phyloP scores from a whole-genome alignment of 2,888 invertebrate genomes.

The Melinopterus prodromus region DNA sequence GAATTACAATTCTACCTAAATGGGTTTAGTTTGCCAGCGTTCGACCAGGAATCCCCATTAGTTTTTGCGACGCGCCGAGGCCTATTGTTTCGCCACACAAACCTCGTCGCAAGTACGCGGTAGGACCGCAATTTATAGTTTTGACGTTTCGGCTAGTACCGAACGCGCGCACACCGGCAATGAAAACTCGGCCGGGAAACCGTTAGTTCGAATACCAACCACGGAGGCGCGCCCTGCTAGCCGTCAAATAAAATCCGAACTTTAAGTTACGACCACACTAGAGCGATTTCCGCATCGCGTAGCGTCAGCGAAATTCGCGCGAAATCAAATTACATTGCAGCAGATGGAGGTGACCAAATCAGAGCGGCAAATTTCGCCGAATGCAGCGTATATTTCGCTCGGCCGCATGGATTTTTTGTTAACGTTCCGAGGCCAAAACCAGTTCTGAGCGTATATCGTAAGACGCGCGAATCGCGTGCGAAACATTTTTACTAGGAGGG shows the following conservation, averaged over 20 bases:
- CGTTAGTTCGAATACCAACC: not conserved
- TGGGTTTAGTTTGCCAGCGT: not conserved
- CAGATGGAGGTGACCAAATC: too few relatives aligned
- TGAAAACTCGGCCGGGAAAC: not conserved
- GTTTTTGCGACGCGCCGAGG: not conserved
- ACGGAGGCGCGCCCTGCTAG: not conserved
- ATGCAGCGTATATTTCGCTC: too few relatives aligned
- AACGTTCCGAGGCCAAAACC: too few relatives aligned
- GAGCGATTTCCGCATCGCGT: too few relatives aligned
- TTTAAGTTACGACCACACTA: not conserved
- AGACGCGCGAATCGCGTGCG: too few relatives aligned
- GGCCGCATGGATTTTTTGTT: too few relatives aligned
- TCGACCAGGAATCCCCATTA: not conserved
- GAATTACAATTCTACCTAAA: not conserved
- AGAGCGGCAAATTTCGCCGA: too few relatives aligned
- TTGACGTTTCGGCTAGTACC: not conserved
- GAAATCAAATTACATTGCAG: too few relatives aligned
- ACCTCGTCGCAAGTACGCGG: not conserved
- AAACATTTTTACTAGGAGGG: too few relatives aligned
- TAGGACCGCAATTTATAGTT: not conserved
- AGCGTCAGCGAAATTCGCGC: too few relatives aligned
- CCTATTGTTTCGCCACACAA: not conserved
- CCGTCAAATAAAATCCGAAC: slow-evolving; percentile 17
- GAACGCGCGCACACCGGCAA: not conserved
- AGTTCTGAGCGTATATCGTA: too few relatives aligned